Percentiles rank a stretch among this genome's conserved stretches.
These are phyloP conservation scores for Psilanteris sp. DNA, from an alignment of 1,140 invertebrate species.

Conservation along the genomic window DNA sequence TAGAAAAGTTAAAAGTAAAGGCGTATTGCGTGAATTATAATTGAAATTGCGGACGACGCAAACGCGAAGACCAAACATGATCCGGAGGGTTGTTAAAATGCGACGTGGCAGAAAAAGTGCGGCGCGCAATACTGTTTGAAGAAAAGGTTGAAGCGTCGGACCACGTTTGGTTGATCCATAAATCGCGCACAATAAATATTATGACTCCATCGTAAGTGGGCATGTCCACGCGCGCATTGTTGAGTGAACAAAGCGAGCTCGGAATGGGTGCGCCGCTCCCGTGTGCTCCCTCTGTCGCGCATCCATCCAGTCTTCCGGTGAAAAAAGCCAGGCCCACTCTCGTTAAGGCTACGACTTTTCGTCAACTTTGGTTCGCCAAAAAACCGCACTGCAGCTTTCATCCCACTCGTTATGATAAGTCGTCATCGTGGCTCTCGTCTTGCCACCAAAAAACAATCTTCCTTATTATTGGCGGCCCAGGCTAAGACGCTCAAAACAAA, in stretches of 20 bases:
- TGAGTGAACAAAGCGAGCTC: conserved; percentile 69
- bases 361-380: conserved; percentile 9
- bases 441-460: conserved; percentile 31
- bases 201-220: conserved; percentile 70
- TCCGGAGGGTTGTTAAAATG: conserved; percentile 5
- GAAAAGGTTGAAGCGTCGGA: conserved; percentile 4
- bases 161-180: conserved; percentile 46
- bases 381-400: conserved; percentile 1
- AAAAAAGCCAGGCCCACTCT: conserved; percentile 25
- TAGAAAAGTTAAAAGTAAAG: conserved; percentile 47
- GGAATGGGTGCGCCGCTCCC: conserved; percentile 54
- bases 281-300: conserved; percentile 30
- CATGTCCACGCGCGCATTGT: conserved; percentile 70
- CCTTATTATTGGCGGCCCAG: conserved; percentile 30
- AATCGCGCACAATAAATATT: conserved; percentile 69
- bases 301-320: conserved; percentile 1
- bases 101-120: neutral
- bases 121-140: conserved; percentile 8
- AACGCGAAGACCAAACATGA: too few relatives aligned
- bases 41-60: too few relatives aligned
- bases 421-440: conserved; percentile 23
- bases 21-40: too few relatives aligned
- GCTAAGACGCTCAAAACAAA: conserved; percentile 6
- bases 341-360: conserved; percentile 39
- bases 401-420: conserved; percentile 45